These are phyloP conservation scores for Lasaia peninsularis DNA, from an alignment of 1,140 invertebrate genomes.

Conservation along the genomic window DNA sequence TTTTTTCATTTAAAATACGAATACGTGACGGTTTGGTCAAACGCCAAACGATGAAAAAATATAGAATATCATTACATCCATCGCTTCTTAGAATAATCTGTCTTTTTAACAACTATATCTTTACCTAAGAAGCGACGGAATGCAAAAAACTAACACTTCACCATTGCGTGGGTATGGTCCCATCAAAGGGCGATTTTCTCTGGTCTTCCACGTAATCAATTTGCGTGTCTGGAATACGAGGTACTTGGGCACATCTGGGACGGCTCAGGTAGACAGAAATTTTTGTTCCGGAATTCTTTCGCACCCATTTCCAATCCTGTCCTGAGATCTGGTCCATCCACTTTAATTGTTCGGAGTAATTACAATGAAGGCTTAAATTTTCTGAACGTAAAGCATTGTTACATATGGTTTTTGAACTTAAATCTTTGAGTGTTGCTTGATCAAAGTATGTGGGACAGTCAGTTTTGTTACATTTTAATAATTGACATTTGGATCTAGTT, in stretches of 20 bases:
- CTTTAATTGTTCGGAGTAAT: conserved; percentile 17
- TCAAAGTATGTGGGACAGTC: no score
- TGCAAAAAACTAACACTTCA: conserved; percentile 51
- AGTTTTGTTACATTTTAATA: no score
- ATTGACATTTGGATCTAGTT: no score
- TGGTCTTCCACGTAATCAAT: conserved; percentile 70
- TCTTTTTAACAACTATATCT: background rate
- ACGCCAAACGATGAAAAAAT: no score
- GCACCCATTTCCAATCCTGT: conserved; percentile 67
- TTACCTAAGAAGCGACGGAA: conserved; percentile 30
- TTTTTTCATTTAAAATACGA: no score
- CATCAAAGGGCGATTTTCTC: conserved; percentile 63
- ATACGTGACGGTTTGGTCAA: no score
- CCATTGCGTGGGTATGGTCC: conserved; percentile 33
- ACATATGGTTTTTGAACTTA: no score
- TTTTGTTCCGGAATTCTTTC: conserved; percentile 70
- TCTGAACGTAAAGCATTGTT: no score
- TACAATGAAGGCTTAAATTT: no score
- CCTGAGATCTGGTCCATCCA: conserved; percentile 27
- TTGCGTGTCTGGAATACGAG: conserved; percentile 55
- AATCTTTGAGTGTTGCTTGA: no score
- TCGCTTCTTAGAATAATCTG: background rate
- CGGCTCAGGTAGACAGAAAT: conserved; percentile 62
- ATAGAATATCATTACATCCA: no score
- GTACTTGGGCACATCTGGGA: conserved; percentile 45